A percentile compares a stretch with the other conserved stretches of the same genome.
phyloP scores from a whole-genome alignment of 2,797 vertebrate species.

The Bothrops alternatus region DNA sequence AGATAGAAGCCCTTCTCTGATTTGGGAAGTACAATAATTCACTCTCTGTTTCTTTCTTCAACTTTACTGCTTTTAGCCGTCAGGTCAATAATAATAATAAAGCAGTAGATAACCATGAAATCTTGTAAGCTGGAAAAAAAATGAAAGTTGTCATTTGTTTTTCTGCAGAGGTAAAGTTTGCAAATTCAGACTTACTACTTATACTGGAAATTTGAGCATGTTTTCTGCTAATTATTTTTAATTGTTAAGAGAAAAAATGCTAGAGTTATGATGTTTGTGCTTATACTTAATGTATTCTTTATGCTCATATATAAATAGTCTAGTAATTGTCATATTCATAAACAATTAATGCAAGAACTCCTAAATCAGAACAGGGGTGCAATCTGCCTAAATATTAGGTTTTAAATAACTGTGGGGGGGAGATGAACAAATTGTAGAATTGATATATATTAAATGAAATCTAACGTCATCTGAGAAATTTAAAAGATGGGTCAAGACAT shows the following conservation, averaged over 20 bases:
- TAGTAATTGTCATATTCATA: conserved; percentile 16
- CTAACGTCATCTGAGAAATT: conserved; percentile 32
- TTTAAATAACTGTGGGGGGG: conserved; percentile 31
- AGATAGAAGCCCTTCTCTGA: too few relatives aligned
- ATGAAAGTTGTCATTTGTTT: conserved; percentile 12
- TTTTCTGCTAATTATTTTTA: not conserved
- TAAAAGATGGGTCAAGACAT: conserved; percentile 22
- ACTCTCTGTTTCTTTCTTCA: too few relatives aligned
- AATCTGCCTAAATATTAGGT: conserved; percentile 2
- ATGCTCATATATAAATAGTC: conserved; percentile 3
- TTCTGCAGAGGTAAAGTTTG: conserved; percentile 25
- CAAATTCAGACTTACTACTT: not conserved
- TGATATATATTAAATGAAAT: conserved; percentile 39
- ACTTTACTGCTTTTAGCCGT: too few relatives aligned
- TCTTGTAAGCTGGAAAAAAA: not conserved
- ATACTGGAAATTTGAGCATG: too few relatives aligned
- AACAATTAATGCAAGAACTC: conserved; percentile 30
- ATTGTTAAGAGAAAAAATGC: not conserved
- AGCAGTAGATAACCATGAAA: conserved; percentile 2
- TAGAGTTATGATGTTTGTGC: not conserved
- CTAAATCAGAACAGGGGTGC: not conserved
- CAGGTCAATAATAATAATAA: too few relatives aligned
- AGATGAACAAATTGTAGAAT: conserved; percentile 34
- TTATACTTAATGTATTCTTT: not conserved
- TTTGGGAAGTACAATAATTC: too few relatives aligned